Evolutionary conservation across 37 sponge, comb jelly and placozoan species (phyloP).

Genomic region (Petrosia ficiformis): DNA sequence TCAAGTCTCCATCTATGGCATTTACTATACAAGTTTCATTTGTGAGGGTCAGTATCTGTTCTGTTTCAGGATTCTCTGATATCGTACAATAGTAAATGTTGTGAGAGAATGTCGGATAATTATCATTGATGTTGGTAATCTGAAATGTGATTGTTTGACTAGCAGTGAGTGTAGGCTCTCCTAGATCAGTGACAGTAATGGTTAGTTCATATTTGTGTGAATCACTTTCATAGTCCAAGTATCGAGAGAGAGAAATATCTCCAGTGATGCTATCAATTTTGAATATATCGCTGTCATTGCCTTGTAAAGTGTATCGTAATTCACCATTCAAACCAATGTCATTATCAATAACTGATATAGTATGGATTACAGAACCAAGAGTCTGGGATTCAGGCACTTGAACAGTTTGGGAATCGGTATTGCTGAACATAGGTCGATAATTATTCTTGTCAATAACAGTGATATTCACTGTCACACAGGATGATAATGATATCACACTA

Average conservation of each 20-base stretch:
- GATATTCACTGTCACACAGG: slow-evolving; percentile 26
- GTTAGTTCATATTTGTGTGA: neutral
- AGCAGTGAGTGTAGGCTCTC: slow-evolving; percentile 6
- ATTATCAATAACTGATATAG: slow-evolving; percentile 23
- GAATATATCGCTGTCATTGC: slow-evolving; percentile 51
- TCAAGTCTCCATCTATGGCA: slow-evolving; percentile 44
- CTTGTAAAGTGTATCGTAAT: slow-evolving; percentile 28
- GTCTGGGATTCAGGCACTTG: slow-evolving; percentile 12
- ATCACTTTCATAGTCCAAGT: slow-evolving; percentile 46
- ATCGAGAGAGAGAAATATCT: slow-evolving; percentile 19
- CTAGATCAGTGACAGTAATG: slow-evolving; percentile 35
- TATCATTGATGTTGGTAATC: slow-evolving; percentile 45
- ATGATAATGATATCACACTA: neutral
- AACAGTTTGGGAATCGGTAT: neutral
- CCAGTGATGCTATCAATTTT: slow-evolving; percentile 47
- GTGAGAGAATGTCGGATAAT: slow-evolving; percentile 48
- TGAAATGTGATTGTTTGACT: neutral
- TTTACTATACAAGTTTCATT: slow-evolving; percentile 13
- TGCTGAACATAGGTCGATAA: slow-evolving; percentile 31
- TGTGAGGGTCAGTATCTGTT: neutral
- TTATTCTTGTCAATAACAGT: slow-evolving; percentile 56
- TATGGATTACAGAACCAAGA: neutral
- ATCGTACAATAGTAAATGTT: slow-evolving; percentile 30
- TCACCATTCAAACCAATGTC: slow-evolving; percentile 46
- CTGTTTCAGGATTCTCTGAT: neutral